phyloP scores from a whole-genome alignment of 1,140 invertebrate species.

The Eupristina koningsbergeri region DNA sequence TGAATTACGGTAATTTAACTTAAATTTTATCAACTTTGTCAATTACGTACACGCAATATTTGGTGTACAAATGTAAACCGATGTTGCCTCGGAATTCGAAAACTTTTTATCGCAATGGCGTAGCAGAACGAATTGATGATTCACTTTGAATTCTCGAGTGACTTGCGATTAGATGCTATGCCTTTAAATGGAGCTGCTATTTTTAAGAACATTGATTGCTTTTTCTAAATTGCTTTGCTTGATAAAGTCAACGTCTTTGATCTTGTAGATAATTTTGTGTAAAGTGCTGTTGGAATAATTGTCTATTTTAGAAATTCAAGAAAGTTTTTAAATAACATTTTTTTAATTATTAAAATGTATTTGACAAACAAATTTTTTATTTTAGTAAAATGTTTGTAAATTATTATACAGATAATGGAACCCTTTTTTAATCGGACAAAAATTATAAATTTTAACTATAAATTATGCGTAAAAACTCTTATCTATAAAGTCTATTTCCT shows the following conservation, averaged over 20 bases:
- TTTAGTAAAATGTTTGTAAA: too few species aligned
- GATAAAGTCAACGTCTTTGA: conserved; percentile 4
- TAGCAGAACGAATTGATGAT: conserved; percentile 33
- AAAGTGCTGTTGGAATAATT: conserved; percentile 2
- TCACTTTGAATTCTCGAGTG: conserved; percentile 43
- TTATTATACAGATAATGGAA: too few species aligned
- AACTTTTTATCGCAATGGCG: conserved; percentile 32
- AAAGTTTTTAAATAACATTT: too few species aligned
- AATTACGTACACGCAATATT: conserved; percentile 33
- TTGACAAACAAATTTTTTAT: too few species aligned
- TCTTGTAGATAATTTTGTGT: conserved; percentile 3
- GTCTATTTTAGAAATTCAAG: not conserved
- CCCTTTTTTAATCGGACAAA: too few species aligned
- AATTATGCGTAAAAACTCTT: too few species aligned
- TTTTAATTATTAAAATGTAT: too few species aligned
- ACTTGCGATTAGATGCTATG: conserved; percentile 36
- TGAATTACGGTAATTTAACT: conserved; percentile 16
- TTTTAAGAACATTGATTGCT: conserved; percentile 37
- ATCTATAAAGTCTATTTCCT: too few species aligned
- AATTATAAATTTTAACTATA: too few species aligned
- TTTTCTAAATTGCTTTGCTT: conserved; percentile 17
- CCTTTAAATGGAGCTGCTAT: conserved; percentile 34
- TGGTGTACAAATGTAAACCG: conserved; percentile 14
- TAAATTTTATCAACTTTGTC: conserved; percentile 15
- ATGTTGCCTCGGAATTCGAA: not conserved